Evolutionary conservation across 1,140 invertebrate genomes (phyloP).

Genomic region (Eurosta solidaginis): DNA sequence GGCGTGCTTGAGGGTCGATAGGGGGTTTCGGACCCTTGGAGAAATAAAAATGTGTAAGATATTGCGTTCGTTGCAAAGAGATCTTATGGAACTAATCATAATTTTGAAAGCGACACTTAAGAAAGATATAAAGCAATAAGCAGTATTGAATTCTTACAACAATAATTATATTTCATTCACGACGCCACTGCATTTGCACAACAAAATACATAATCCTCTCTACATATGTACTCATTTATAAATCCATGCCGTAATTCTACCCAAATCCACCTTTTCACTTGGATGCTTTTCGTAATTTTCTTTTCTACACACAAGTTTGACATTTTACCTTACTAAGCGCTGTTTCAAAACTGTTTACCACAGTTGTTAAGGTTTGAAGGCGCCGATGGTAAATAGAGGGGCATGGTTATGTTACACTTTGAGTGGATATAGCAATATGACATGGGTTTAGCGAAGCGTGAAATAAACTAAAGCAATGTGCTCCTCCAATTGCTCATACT

Average conservation of each 20-base stretch:
- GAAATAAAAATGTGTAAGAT: too few species aligned
- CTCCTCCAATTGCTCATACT: not conserved
- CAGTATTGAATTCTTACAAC: too few species aligned
- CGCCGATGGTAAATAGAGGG: not conserved
- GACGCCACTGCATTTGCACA: too few species aligned
- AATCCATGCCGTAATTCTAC: not conserved
- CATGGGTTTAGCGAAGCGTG: constrained; percentile 12
- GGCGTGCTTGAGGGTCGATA: not conserved
- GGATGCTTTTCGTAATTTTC: not conserved
- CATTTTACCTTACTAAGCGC: not conserved
- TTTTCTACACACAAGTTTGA: not conserved
- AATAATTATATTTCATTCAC: too few species aligned
- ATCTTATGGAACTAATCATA: too few species aligned
- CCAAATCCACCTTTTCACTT: not conserved
- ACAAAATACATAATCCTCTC: too few species aligned
- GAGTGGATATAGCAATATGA: not conserved
- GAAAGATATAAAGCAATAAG: too few species aligned
- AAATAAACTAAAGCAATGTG: constrained; percentile 21
- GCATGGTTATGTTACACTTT: not conserved
- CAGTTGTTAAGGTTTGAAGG: not conserved
- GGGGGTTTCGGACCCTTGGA: not conserved
- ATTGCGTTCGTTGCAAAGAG: too few species aligned
- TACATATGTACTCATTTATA: too few species aligned
- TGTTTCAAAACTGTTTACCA: not conserved
- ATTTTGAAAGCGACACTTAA: too few species aligned